phyloP scores from a whole-genome alignment of 2,113 vertebrate genomes.

The Rhabdornis inornatus region DNA sequence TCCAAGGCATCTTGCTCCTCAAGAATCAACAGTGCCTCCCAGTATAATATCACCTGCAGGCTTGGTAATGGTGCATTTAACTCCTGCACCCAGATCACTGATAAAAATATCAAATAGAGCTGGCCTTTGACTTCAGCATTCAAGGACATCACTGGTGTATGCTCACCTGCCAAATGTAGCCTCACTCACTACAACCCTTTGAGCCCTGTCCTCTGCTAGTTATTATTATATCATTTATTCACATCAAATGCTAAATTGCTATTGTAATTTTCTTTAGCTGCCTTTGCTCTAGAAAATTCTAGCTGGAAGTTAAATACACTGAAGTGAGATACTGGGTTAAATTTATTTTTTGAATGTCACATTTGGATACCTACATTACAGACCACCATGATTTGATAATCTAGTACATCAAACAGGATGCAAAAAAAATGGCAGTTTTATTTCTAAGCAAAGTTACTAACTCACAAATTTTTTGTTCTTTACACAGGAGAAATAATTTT shows the following conservation, averaged over 20 bases:
- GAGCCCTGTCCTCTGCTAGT: not conserved
- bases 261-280: not conserved
- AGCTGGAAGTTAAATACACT: not conserved
- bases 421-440: not conserved
- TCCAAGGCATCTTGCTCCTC: not conserved
- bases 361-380: not conserved
- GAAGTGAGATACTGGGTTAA: not conserved
- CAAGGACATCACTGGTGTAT: not conserved
- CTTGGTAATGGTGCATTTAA: not conserved
- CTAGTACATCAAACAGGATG: not conserved
- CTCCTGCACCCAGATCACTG: not conserved
- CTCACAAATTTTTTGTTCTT: not conserved
- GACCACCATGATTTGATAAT: not conserved
- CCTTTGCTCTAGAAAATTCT: not conserved
- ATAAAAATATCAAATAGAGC: not conserved
- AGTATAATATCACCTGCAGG: not conserved
- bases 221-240: not conserved
- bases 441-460: not conserved
- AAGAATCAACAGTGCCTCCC: not conserved
- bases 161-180: accelerated
- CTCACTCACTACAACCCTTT: not conserved
- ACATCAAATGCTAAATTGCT: not conserved
- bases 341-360: not conserved
- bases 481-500: not conserved
- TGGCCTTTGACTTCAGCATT: not conserved